Evolutionary conservation across 2,113 vertebrate species (phyloP), one percentile per base, ranked within the genome.

Genomic region (Vulpes lagopus): DNA sequence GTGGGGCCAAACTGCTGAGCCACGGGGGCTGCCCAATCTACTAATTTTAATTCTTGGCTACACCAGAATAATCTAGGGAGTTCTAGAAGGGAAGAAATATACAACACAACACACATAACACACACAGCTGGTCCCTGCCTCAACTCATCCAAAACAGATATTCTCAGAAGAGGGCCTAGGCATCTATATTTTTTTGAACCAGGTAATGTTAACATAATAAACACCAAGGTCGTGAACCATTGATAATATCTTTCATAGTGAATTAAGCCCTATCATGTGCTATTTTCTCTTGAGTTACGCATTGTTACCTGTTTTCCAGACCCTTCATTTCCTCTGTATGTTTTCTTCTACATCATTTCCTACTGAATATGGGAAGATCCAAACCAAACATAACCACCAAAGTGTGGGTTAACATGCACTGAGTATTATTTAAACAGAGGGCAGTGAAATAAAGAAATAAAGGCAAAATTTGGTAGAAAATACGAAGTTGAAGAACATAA

Each of bases 381-480:
- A 95, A 74, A 85, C 12, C 25, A 89, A 92, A 55, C 32, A 35
- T 32, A 89, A 64, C 9, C 9, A 89, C 69, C 69, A 74, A 90
- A 83, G 67, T 73, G 62, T 59, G 55, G 43, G 62, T 25, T 92
- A 15, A 60, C 17, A 16, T 96, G 12, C 49, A 92, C 19, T 88
- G n/a, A 91, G 64, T 30, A 91, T n/a, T 94, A 43, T 51, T 51
- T 55, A 90, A 89, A 43, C 5, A 62, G 5, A 27, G 8, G 65
- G 10, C 17, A 87, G 15, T 35, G 55, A 95, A 91, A 20, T 69
- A 32, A 96, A 67, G 51, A 91, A 91, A 87, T 32, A 83, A 76
- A 85, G 32, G 22, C 11, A 93, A 17, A 85, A 95, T 53, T 55
- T 78, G 11, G 17, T 76, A 65, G 59, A 87, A 96, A 95, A 89